phyloP scores from a whole-genome alignment of 92 coral and sea anemone species.

The Parazoanthus atlanticus region DNA sequence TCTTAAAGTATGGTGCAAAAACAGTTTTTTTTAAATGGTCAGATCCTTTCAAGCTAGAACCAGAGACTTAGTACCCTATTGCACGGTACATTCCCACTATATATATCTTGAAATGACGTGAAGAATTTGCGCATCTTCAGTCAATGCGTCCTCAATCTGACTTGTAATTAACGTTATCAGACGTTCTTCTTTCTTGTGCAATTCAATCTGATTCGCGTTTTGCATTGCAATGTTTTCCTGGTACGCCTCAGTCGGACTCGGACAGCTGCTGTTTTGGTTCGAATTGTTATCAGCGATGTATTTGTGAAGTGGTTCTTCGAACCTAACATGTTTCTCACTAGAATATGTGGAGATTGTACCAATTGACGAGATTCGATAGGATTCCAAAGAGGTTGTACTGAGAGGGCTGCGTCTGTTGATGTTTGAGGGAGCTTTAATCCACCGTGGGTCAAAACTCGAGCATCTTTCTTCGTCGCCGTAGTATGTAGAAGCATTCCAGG shows the following conservation, averaged over 20 bases:
- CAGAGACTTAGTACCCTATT: too few relatives aligned
- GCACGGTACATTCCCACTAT: background rate
- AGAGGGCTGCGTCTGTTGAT: background rate
- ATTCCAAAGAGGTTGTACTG: background rate
- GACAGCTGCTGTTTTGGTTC: background rate
- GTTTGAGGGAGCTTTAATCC: background rate
- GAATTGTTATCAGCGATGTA: background rate
- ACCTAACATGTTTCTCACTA: background rate
- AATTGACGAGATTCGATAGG: background rate
- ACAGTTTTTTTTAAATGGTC: too few relatives aligned
- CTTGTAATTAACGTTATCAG: background rate
- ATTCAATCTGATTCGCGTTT: background rate
- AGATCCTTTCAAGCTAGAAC: too few relatives aligned
- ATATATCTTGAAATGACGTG: conserved; percentile 8
- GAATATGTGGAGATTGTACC: background rate
- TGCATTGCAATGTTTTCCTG: background rate
- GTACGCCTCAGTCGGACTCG: background rate
- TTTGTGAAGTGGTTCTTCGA: background rate
- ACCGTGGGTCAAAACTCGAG: background rate
- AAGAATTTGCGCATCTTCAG: background rate
- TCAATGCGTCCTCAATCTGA: conserved; percentile 5
- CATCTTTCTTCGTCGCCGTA: background rate
- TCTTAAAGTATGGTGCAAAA: too few relatives aligned
- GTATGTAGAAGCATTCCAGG: background rate
- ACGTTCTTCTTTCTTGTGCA: background rate